Evolutionary conservation across 2,113 vertebrate genomes (phyloP), one percentile per base, ranked within the genome.

Genomic region (Brachypteracias leptosomus): DNA sequence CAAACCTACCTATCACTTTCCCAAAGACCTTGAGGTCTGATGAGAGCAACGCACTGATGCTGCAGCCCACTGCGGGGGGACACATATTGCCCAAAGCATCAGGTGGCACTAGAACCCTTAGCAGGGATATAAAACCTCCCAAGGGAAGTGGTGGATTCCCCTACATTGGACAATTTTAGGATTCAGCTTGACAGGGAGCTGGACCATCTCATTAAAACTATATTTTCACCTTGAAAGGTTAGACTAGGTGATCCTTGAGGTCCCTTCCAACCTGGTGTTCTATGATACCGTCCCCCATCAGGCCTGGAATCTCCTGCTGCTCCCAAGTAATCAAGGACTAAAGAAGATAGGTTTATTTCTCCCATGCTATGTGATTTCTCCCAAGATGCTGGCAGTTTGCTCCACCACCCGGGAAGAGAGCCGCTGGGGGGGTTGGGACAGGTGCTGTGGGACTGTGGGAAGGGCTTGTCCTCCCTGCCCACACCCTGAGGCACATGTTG

Each of bases 401-500:
- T 63, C 40, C 59, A 54, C 38, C 35, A n/a, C 4, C 21, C 17
- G 24, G 22, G 28, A n/a, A 70, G 4, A 3, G 8, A 92, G 55
- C 3, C 10, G 3, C 21, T 78, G n/a, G 25, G 21, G 70, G 29
- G 8, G 10, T 18, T 78, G 66, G 46, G 31, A 52, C 1, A 12
- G 46, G 15, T 47, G 35, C 29, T 52, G 25, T 14, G 7, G 31
- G 2, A 46, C 38, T 26, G 35, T 71, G 61, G 29, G 31, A 52
- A 52, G 16, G 12, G 25, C 33, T 85, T 5, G 0, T 68, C 33
- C 26, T 89, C 17, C 3, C 31, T 85, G 16, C 16, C 22, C 1
- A 0, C 1, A 1, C 57, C 52, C 42, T 42, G 58, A 31, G 36
- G 2, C 16, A 31, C 3, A 6, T 4, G 5, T 3, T 12, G 1